Evolutionary conservation across 2,797 vertebrate species (phyloP).

Genomic region (Lepilemur septentrionalis): DNA sequence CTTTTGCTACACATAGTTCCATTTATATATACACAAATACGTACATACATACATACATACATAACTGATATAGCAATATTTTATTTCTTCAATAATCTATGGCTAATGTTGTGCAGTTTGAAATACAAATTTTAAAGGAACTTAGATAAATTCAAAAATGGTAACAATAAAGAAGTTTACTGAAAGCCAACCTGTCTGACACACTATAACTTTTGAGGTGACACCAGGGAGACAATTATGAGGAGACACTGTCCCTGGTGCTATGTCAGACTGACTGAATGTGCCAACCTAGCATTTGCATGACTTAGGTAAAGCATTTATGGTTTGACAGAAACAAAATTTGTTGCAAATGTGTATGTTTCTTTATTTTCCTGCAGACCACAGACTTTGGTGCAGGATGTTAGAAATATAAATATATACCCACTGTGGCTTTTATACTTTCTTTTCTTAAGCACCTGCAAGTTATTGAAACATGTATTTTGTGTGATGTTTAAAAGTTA

Average conservation of each 20-base stretch:
- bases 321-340: not conserved
- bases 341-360: not conserved
- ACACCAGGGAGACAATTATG: not conserved
- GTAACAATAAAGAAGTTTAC: not conserved
- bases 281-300: too few species aligned
- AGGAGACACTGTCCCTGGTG: not conserved
- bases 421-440: not conserved
- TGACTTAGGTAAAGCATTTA: not conserved
- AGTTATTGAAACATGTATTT: not conserved
- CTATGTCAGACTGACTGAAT: not conserved
- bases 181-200: not conserved
- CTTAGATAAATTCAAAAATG: not conserved
- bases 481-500: not conserved
- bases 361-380: not conserved
- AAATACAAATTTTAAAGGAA: not conserved
- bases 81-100: not conserved
- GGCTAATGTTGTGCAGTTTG: not conserved
- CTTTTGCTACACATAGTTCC: not conserved
- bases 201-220: not conserved
- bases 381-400: not conserved
- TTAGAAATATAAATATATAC: not conserved
- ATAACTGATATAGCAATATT: not conserved
- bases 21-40: not conserved
- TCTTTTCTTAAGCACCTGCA: not conserved
- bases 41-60: not conserved